Evolutionary conservation across 2,113 vertebrate species (phyloP).

Genomic region (Blennius ocellaris): DNA sequence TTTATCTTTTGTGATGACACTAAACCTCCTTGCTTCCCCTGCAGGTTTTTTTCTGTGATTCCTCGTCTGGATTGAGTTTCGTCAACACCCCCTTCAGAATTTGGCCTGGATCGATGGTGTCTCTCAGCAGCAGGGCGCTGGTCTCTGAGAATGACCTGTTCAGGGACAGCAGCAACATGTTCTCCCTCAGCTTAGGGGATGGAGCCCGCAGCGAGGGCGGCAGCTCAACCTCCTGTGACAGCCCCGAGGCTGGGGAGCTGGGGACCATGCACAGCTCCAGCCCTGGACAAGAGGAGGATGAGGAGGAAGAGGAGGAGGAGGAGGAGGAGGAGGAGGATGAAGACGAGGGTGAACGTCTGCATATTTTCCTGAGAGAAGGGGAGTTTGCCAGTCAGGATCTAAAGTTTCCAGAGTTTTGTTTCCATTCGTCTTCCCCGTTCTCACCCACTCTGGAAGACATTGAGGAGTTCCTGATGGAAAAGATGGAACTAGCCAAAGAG

Average conservation of each 20-base stretch:
- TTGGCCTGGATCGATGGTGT: conserved; percentile 86
- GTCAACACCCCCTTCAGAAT: conserved; percentile 31
- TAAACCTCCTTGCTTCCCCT: conserved; percentile 1
- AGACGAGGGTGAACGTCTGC: conserved; percentile 41
- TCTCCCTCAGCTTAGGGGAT: conserved; percentile 67
- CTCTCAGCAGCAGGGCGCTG: conserved; percentile 85
- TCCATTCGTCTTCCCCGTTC: conserved; percentile 80
- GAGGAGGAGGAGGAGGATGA: conserved; percentile 72
- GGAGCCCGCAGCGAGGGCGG: conserved; percentile 71
- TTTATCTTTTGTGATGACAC: too few species aligned
- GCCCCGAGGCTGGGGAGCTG: conserved; percentile 61
- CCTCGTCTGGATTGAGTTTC: conserved; percentile 39
- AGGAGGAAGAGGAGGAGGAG: conserved; percentile 69
- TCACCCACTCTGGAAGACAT: conserved; percentile 91
- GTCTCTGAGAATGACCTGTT: conserved; percentile 77
- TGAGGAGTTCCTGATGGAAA: conserved; percentile 88
- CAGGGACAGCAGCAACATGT: conserved; percentile 70
- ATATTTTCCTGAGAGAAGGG: conserved; percentile 61
- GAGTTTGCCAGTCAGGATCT: conserved; percentile 54
- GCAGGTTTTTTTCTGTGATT: conserved; percentile 53
- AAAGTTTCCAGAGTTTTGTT: conserved; percentile 83
- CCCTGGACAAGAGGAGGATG: conserved; percentile 58
- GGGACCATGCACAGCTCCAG: conserved; percentile 64
- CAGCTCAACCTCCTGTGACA: conserved; percentile 75
- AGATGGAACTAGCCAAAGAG: too few species aligned